Conservation (phyloP, 2,113 vertebrate species). For the Tenrec ecaudatus region DNA sequence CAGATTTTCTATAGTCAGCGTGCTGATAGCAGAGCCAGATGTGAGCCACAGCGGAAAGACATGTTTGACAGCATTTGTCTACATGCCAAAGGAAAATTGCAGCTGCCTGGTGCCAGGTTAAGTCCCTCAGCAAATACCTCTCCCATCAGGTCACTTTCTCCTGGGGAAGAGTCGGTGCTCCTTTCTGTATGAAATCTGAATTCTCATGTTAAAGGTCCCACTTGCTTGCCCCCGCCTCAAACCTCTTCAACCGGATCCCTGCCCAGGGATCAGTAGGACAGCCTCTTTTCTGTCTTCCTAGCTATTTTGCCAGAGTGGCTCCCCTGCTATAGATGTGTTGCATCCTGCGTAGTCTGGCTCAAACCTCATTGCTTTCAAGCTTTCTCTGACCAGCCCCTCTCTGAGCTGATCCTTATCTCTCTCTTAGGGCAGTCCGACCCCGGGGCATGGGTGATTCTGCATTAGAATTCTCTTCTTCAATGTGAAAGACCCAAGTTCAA, state of each 20-base stretch:
- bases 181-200: constrained; percentile 34
- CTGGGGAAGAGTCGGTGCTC: neutral
- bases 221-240: neutral
- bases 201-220: neutral
- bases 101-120: constrained; percentile 43
- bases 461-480: neutral
- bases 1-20: constrained; percentile 42
- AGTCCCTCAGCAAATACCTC: constrained; percentile 1
- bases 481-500: neutral
- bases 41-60: constrained; percentile 46
- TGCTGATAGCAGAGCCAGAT: constrained; percentile 28
- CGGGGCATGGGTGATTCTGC: neutral
- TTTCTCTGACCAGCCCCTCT: neutral
- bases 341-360: neutral
- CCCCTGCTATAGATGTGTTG: neutral
- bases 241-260: neutral
- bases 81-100: constrained; percentile 46
- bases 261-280: neutral
- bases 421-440: neutral
- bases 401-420: too few relatives aligned
- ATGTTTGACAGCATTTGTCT: neutral
- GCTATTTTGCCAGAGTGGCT: neutral
- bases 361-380: neutral
- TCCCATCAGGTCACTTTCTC: neutral
- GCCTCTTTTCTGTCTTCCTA: neutral